A percentile compares a stretch with the other conserved stretches of the same genome.
These are phyloP conservation scores for Glaucomys volans DNA, from an alignment of 2,113 vertebrate species.

Conservation along the genomic window DNA sequence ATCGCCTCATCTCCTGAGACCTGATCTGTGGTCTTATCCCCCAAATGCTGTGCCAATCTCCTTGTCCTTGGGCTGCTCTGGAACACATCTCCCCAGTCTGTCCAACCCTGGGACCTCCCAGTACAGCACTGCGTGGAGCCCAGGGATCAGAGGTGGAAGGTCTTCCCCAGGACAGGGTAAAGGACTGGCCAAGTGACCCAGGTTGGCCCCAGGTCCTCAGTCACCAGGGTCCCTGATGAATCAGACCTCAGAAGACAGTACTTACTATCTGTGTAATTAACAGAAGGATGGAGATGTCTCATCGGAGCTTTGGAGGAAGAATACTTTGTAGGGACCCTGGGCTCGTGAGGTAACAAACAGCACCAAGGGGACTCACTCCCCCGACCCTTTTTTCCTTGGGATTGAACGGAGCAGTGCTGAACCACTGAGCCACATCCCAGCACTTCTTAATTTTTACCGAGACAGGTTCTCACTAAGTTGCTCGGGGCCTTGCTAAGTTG, in stretches of 20 bases:
- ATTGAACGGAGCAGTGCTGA: too few species aligned
- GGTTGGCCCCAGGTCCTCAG: background rate
- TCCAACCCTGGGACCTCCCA: background rate
- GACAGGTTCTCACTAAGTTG: too few species aligned
- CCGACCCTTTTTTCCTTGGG: too few species aligned
- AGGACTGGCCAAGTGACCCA: background rate
- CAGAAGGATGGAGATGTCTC: background rate
- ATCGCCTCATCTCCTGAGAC: background rate
- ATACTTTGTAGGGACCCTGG: background rate
- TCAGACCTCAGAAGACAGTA: background rate
- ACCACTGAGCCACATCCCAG: too few species aligned
- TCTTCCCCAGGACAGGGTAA: background rate
- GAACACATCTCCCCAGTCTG: background rate
- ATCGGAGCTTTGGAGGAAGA: background rate
- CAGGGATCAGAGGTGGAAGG: background rate
- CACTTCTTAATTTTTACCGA: too few species aligned
- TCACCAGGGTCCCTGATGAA: background rate
- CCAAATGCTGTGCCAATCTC: rapidly evolving
- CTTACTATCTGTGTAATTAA: background rate
- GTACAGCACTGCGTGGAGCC: background rate
- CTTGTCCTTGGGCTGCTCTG: background rate
- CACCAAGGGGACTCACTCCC: too few species aligned
- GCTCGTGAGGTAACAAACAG: background rate
- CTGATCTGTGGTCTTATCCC: background rate
- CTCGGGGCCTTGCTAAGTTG: too few species aligned